A percentile compares a stretch with the other conserved stretches of the same genome.
These are phyloP conservation scores for Sesamia nonagrioides DNA, from an alignment of 1,140 invertebrate genomes.

Conservation along the genomic window DNA sequence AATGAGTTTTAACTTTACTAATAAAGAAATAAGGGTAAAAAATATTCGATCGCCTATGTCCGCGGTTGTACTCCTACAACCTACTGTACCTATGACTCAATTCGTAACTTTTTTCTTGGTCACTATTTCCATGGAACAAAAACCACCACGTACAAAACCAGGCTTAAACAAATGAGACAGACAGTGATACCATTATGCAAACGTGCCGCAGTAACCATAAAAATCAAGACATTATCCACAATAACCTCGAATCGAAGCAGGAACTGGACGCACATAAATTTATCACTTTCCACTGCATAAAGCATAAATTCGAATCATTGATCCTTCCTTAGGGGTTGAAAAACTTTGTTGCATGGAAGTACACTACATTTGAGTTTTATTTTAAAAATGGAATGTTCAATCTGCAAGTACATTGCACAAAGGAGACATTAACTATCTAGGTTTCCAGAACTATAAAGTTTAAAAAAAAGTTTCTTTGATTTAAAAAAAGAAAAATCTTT, in stretches of 20 bases:
- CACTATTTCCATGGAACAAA: background rate
- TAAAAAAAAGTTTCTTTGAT: no score
- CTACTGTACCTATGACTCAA: no score
- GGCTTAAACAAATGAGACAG: slow-evolving; percentile 37
- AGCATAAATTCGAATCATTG: slow-evolving; percentile 86
- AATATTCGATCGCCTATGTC: no score
- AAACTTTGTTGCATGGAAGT: slow-evolving; percentile 59
- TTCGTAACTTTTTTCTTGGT: background rate
- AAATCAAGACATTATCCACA: slow-evolving; percentile 77
- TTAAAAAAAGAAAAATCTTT: no score
- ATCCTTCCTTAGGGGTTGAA: slow-evolving; percentile 72
- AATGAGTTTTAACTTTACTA: no score
- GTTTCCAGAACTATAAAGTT: background rate
- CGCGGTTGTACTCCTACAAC: no score
- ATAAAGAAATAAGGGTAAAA: no score
- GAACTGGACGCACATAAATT: slow-evolving; percentile 86
- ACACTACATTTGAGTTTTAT: slow-evolving; percentile 12
- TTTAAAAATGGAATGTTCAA: background rate
- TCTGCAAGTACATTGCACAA: no score
- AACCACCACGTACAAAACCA: slow-evolving; percentile 1
- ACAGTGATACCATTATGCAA: slow-evolving; percentile 79
- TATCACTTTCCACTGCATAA: slow-evolving; percentile 87
- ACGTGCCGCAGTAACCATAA: slow-evolving; percentile 83
- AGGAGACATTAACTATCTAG: no score
- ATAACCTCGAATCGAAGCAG: slow-evolving; percentile 73